Base-by-base conservation (phyloP, 2,888 invertebrate genomes). In the Netelia virgata region DNA sequence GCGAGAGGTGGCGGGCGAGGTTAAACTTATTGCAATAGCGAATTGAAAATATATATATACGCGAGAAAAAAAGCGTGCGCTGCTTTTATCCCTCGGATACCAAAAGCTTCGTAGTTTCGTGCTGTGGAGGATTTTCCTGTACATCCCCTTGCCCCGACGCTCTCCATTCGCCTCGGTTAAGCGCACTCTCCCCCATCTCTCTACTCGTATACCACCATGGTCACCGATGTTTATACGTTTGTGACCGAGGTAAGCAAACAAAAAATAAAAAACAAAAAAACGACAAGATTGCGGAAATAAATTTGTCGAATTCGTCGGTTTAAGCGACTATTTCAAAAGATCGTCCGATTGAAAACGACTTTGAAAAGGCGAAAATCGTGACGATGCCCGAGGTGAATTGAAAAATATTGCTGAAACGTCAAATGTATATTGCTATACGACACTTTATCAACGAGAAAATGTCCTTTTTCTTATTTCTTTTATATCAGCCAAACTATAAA, bases 1-100 rank as follows among this genome's bases (percentile, higher is more conserved):
- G 90, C 86, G 87, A 87, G 70, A 70, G 73, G 73, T 78, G 73
- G 86, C 78, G 82, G 79, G 85, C 86, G 88, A 87, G 88, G 88
- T 88, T 87, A 88, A 91, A 90, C 89, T 91, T 90, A 90, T 90
- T 88, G 88, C 89, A 89, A 88, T 88, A 86, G 90, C 87, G 89
- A 89, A 91, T 91, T 91, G 90, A 90, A 91, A 90, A 91, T 90
- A 89, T 88, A 87, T 90, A 90, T 88, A 89, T 88, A 87, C 86
- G 53, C 20, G 73, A 18, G 76, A 77, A 68, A 50, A 36, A 14
- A 47, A 18, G 28, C 23, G 50, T 72, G 50, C 68, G 70, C 28
- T 59, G 47, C 68, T 80, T 83, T 83, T 85, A 83, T 79, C 83
- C 73, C 69, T 41, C 41, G 47, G 59, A 63, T 61, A 47, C 66